phyloP scores from a whole-genome alignment of 1,140 invertebrate genomes.

The Papilio aristodemus region DNA sequence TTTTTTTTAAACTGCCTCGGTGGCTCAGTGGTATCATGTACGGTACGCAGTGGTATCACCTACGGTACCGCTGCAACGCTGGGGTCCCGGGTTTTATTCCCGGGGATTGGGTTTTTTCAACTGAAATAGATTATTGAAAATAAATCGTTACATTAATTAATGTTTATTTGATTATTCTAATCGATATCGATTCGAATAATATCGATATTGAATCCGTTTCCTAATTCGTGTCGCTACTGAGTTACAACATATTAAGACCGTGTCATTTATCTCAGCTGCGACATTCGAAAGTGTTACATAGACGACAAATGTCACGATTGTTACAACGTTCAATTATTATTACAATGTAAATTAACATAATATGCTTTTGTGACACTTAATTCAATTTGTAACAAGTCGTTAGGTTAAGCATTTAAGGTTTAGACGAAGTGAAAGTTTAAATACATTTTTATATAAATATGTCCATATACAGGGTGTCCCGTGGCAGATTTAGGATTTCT shows the following conservation, averaged over 20 bases:
- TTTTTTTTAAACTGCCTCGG: too few relatives aligned
- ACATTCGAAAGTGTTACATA: constrained; percentile 4
- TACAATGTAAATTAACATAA: constrained; percentile 16
- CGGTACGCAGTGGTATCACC: too few relatives aligned
- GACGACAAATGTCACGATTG: background rate
- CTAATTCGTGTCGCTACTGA: background rate
- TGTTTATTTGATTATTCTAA: too few relatives aligned
- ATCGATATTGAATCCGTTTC: background rate
- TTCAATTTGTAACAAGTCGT: background rate
- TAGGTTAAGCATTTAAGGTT: background rate
- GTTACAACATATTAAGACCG: background rate
- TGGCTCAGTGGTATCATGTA: too few relatives aligned
- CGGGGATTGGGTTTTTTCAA: too few relatives aligned
- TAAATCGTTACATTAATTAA: too few relatives aligned
- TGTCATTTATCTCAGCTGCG: background rate
- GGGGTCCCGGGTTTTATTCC: too few relatives aligned
- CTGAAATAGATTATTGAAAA: too few relatives aligned
- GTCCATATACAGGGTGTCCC: too few relatives aligned
- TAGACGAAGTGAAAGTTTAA: background rate
- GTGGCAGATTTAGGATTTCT: too few relatives aligned
- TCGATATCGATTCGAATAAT: too few relatives aligned
- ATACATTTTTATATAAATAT: background rate
- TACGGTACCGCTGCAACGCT: too few relatives aligned
- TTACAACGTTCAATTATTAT: background rate
- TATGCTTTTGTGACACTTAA: background rate